Percentiles rank a stretch among this genome's conserved stretches.
Evolutionary conservation across 2,113 vertebrate species (phyloP).

Genomic region (Ophthalmotilapia sp.): DNA sequence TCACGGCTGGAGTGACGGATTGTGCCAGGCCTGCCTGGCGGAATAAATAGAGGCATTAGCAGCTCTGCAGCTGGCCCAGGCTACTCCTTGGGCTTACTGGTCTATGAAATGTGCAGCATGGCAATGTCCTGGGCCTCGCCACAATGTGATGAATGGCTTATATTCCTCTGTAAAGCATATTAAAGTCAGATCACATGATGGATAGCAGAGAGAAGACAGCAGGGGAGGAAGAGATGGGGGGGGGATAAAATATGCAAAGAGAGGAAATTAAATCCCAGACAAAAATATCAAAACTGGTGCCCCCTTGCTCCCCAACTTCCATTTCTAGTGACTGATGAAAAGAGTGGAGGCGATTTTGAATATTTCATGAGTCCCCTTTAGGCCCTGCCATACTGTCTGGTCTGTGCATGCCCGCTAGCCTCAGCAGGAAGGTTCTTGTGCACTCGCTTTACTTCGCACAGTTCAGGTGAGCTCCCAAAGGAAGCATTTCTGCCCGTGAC

Average conservation of each 20-base stretch:
- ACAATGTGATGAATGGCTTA: conserved; percentile 65
- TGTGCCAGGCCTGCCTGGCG: neutral
- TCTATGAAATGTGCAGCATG: conserved; percentile 63
- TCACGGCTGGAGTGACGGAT: conserved; percentile 41
- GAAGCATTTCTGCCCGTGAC: neutral
- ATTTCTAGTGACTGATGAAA: conserved; percentile 57
- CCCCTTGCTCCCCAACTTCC: neutral
- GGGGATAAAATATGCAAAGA: conserved; percentile 67
- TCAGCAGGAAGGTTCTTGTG: neutral
- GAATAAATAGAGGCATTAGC: conserved; percentile 68
- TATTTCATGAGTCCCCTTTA: conserved; percentile 52
- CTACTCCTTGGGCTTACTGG: conserved; percentile 48
- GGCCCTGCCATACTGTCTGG: neutral
- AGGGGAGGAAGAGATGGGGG: neutral
- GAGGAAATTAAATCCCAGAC: conserved; percentile 69
- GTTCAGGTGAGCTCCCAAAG: conserved; percentile 2
- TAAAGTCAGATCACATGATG: conserved; percentile 66
- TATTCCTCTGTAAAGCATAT: conserved; percentile 67
- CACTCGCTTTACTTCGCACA: conserved; percentile 25
- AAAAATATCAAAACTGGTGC: conserved; percentile 60
- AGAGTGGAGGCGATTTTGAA: conserved; percentile 31
- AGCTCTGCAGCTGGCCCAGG: conserved; percentile 30
- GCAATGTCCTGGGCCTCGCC: conserved; percentile 38
- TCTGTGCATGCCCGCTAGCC: neutral
- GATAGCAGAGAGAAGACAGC: conserved; percentile 43